Percentiles rank a stretch among this genome's conserved stretches.
Evolutionary conservation across 2,113 vertebrate genomes (phyloP).

Genomic region (Heterochromis multidens): DNA sequence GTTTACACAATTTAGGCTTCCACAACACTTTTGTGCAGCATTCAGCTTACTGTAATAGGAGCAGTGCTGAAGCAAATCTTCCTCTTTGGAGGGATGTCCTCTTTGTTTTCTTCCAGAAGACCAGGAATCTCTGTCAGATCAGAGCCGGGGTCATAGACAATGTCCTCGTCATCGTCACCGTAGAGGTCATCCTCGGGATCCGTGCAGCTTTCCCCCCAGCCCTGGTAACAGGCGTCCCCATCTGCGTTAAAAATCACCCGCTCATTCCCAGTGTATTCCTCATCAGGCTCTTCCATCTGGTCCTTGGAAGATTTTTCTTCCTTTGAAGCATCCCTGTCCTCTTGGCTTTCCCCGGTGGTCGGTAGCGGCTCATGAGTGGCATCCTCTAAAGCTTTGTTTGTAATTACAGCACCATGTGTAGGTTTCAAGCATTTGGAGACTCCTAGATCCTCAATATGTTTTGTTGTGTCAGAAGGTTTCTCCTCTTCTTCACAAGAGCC

Average conservation of each 20-base stretch:
- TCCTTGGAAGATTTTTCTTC: conserved; percentile 49
- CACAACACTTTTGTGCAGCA: background rate
- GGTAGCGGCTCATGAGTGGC: conserved; percentile 9
- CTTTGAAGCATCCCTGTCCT: conserved; percentile 26
- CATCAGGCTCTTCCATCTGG: conserved; percentile 55
- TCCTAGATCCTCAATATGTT: conserved; percentile 32
- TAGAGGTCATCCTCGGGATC: conserved; percentile 90
- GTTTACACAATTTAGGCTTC: conserved; percentile 20
- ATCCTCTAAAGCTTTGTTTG: conserved; percentile 33
- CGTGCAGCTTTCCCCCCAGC: conserved; percentile 91
- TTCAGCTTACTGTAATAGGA: conserved; percentile 88
- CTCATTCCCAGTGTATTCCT: conserved; percentile 74
- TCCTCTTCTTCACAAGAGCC: conserved; percentile 65
- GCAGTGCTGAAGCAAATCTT: conserved; percentile 94
- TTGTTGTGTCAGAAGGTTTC: conserved; percentile 33
- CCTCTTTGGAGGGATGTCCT: conserved; percentile 87
- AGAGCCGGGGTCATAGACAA: conserved; percentile 85
- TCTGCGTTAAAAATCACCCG: conserved; percentile 79
- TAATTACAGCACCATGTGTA: conserved; percentile 26
- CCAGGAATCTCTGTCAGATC: conserved; percentile 89
- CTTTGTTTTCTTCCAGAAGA: conserved; percentile 87
- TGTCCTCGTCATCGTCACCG: conserved; percentile 85
- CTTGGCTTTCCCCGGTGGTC: conserved; percentile 9
- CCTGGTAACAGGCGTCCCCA: conserved; percentile 88
- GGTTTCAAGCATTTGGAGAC: conserved; percentile 33